Percentiles rank a stretch among this genome's conserved stretches.
Evolutionary conservation across 2,113 vertebrate genomes (phyloP).

Genomic region (Nerophis lumbriciformis): DNA sequence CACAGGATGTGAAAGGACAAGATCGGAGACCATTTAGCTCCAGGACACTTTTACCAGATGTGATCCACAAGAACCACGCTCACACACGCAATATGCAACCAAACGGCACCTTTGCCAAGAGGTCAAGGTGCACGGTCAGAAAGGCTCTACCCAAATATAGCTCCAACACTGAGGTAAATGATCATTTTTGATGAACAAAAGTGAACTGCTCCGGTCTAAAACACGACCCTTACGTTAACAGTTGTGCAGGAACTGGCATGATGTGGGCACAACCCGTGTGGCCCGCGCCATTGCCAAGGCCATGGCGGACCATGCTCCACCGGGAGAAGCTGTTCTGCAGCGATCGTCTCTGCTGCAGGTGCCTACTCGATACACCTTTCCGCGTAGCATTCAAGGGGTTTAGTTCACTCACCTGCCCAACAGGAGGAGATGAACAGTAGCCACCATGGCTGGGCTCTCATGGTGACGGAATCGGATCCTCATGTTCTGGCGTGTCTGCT

Average conservation of each 20-base stretch:
- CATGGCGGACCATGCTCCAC: conserved; percentile 61
- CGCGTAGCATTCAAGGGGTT: not conserved
- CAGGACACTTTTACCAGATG: conserved; percentile 7
- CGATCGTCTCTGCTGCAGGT: conserved; percentile 69
- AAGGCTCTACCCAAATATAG: conserved; percentile 49
- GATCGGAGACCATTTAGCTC: conserved; percentile 40
- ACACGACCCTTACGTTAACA: conserved; percentile 18
- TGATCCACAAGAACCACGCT: conserved; percentile 21
- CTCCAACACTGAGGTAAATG: conserved; percentile 64
- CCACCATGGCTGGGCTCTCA: conserved; percentile 71
- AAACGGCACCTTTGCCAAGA: conserved; percentile 31
- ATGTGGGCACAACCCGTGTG: conserved; percentile 27
- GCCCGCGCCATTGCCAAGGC: conserved; percentile 66
- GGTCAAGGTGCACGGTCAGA: conserved; percentile 34
- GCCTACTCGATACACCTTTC: not conserved
- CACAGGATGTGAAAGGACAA: conserved; percentile 21
- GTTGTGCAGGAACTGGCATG: conserved; percentile 43
- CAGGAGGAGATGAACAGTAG: conserved; percentile 75
- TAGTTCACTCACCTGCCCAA: conserved; percentile 1
- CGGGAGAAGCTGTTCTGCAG: conserved; percentile 51
- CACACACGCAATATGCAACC: not conserved
- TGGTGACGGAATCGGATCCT: conserved; percentile 71
- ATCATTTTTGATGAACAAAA: not conserved
- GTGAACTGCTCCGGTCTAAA: not conserved
- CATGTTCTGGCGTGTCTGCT: conserved; percentile 71